phyloP scores from a whole-genome alignment of 2,797 vertebrate genomes.

The Leucoraja ocellata region DNA sequence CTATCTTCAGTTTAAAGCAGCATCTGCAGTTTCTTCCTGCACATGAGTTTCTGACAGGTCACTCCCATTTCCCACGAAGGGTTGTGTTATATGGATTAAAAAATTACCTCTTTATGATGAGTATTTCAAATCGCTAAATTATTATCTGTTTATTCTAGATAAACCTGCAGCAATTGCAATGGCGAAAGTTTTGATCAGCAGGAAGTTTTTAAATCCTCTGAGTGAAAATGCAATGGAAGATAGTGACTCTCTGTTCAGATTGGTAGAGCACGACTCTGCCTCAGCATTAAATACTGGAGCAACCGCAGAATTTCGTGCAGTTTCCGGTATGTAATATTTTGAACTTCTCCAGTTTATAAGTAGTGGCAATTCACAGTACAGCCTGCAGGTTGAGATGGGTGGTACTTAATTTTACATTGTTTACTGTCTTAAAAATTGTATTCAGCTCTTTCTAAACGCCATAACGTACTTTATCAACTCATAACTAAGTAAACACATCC shows the following conservation, averaged over 20 bases:
- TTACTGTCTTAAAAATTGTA: background rate
- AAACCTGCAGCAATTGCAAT: conserved; percentile 46
- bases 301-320: conserved; percentile 52
- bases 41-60: too few relatives aligned
- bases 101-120: too few relatives aligned
- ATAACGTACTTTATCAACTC: background rate
- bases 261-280: conserved; percentile 57
- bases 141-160: conserved; percentile 16
- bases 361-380: background rate
- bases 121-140: background rate
- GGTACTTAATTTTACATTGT: background rate
- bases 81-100: background rate
- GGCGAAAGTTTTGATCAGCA: conserved; percentile 53
- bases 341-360: background rate
- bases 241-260: conserved; percentile 54
- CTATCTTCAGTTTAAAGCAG: too few relatives aligned
- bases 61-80: too few relatives aligned
- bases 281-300: conserved; percentile 56
- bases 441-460: background rate
- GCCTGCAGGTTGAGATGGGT: background rate
- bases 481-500: background rate
- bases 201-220: conserved; percentile 58
- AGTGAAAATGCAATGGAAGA: conserved; percentile 50
- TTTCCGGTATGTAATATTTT: conserved; percentile 53
- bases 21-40: too few relatives aligned